Conservation (phyloP, 2,797 vertebrate species). For the Hippopotamyrus pictus region DNA sequence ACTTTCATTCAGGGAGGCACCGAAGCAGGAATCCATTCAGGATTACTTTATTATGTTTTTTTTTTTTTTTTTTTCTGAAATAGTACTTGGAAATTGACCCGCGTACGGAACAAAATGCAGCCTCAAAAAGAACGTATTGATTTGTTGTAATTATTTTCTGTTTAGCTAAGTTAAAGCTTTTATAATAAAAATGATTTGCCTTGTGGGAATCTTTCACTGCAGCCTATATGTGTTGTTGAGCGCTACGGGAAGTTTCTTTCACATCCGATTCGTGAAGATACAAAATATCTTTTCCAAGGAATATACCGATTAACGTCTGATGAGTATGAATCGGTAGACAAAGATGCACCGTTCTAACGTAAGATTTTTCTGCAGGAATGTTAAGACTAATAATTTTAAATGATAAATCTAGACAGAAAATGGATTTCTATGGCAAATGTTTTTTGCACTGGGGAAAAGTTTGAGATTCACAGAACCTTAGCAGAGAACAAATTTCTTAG, state of each 20-base stretch:
- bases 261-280: neutral
- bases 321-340: neutral
- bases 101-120: neutral
- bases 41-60: neutral
- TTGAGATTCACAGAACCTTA: neutral
- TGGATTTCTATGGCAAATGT: neutral
- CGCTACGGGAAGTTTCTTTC: neutral
- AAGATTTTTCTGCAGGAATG: neutral
- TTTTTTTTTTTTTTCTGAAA: neutral
- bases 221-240: neutral
- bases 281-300: neutral
- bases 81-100: neutral
- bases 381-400: neutral
- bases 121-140: neutral
- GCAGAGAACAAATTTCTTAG: neutral
- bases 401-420: neutral
- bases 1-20: neutral
- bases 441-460: neutral
- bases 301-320: neutral
- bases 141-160: neutral
- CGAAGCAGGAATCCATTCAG: neutral
- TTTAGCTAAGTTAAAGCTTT: neutral
- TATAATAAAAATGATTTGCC: neutral
- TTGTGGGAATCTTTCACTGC: neutral
- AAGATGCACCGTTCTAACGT: neutral